These are phyloP conservation scores for Zygothrica quintamaculata DNA, from an alignment of 2,888 invertebrate species.

Conservation along the genomic window DNA sequence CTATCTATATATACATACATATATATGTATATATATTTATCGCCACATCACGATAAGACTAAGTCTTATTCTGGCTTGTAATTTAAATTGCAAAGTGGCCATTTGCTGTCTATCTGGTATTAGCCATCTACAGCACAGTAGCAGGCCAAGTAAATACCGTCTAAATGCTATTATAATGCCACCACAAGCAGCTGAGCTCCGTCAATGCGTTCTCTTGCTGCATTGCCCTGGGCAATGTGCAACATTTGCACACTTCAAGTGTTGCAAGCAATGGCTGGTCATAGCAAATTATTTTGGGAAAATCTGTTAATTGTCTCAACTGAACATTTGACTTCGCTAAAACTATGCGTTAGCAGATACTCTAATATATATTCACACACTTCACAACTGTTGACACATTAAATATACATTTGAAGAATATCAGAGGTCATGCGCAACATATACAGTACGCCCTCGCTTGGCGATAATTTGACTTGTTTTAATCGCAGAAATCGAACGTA, in stretches of 20 bases:
- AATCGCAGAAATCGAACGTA: no score
- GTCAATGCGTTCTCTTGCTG: slow-evolving; percentile 12
- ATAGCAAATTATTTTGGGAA: slow-evolving; percentile 59
- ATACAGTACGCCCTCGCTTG: no score
- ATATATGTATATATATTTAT: slow-evolving; percentile 31
- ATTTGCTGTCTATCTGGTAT: slow-evolving; percentile 57
- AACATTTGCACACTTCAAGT: slow-evolving; percentile 42
- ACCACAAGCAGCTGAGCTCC: slow-evolving; percentile 7
- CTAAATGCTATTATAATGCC: slow-evolving; percentile 16
- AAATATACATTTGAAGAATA: no score
- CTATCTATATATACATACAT: slow-evolving; percentile 30
- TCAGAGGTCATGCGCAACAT: no score
- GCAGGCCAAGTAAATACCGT: slow-evolving; percentile 39
- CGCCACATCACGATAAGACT: slow-evolving; percentile 37
- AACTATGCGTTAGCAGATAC: no score
- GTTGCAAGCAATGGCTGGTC: slow-evolving; percentile 33
- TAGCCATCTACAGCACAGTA: slow-evolving; percentile 45
- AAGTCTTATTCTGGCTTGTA: slow-evolving; percentile 40
- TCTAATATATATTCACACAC: no score
- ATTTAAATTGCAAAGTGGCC: slow-evolving; percentile 70
- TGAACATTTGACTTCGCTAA: no score
- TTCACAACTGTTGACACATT: no score
- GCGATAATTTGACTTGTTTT: no score
- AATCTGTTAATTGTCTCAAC: slow-evolving; percentile 52
- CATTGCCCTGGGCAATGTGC: slow-evolving; percentile 47